Evolutionary conservation across 2,888 invertebrate species (phyloP).

Genomic region (Leistus spinibarbis): DNA sequence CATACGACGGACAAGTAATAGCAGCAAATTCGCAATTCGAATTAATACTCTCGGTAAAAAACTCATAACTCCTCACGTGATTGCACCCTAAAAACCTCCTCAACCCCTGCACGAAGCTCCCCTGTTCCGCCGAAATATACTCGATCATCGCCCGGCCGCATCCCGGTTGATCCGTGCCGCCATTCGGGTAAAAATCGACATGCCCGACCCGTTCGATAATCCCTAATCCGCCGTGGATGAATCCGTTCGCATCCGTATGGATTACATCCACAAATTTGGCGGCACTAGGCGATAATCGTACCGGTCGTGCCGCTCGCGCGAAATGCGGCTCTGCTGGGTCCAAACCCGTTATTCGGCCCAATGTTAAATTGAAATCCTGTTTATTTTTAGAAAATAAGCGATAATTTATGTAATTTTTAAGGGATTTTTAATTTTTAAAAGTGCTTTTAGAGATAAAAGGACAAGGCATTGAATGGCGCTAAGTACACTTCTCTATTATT

Average conservation of each 20-base stretch:
- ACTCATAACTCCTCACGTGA: constrained; percentile 83
- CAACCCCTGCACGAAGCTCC: constrained; percentile 67
- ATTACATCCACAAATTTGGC: constrained; percentile 89
- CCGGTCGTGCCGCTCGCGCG: constrained; percentile 76
- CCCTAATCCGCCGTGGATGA: constrained; percentile 79
- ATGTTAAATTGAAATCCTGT: constrained; percentile 68
- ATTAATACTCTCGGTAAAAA: constrained; percentile 83
- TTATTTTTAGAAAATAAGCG: constrained; percentile 44
- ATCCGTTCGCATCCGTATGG: constrained; percentile 83
- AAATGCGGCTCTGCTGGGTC: constrained; percentile 95
- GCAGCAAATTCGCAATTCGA: constrained; percentile 77
- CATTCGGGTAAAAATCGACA: constrained; percentile 92
- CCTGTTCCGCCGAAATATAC: constrained; percentile 68
- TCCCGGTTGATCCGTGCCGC: constrained; percentile 81
- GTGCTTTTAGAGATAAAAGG: too few relatives aligned
- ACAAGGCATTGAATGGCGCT: too few relatives aligned
- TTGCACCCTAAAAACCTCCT: constrained; percentile 81
- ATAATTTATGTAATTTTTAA: constrained; percentile 1
- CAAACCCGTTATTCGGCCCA: constrained; percentile 83
- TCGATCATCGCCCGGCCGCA: constrained; percentile 65
- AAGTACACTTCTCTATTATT: not conserved
- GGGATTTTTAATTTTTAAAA: not conserved
- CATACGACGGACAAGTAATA: constrained; percentile 79
- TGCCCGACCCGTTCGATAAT: constrained; percentile 83
- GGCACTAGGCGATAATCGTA: constrained; percentile 84